Evolutionary conservation across 2,113 vertebrate genomes (phyloP).

Genomic region (Oreotragus oreotragus): DNA sequence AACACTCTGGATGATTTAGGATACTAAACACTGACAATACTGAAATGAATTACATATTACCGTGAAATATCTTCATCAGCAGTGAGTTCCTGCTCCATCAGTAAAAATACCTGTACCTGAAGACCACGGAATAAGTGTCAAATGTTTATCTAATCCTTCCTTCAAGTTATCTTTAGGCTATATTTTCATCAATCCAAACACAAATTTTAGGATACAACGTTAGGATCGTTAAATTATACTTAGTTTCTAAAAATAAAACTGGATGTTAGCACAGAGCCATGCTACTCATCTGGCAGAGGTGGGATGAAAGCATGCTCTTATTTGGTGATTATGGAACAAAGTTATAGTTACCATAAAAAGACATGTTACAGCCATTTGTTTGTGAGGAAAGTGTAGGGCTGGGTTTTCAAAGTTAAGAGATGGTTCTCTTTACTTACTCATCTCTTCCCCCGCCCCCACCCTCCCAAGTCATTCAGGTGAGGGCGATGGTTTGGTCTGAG

Average conservation of each 20-base stretch:
- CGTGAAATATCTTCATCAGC: constrained; percentile 98
- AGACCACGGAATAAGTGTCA: constrained; percentile 52
- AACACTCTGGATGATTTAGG: neutral
- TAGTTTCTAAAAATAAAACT: neutral
- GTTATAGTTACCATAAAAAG: neutral
- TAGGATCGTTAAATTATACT: neutral
- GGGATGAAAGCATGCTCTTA: neutral
- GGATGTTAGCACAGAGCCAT: neutral
- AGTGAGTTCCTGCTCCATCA: constrained; percentile 93
- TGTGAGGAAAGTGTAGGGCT: neutral
- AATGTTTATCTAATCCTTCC: neutral
- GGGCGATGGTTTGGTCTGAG: neutral
- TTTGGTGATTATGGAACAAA: neutral
- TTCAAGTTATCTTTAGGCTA: neutral
- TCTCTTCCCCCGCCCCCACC: neutral
- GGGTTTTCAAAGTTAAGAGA: neutral
- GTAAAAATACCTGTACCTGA: constrained; percentile 91
- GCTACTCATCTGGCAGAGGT: neutral
- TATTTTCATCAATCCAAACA: constrained; percentile 32
- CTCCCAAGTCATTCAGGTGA: neutral
- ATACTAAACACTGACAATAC: neutral
- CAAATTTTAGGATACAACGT: neutral
- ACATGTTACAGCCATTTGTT: neutral
- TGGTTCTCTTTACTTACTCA: neutral
- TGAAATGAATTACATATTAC: constrained; percentile 76